These are phyloP conservation scores for Hiodon alosoides DNA, from an alignment of 2,113 vertebrate species.

Conservation along the genomic window DNA sequence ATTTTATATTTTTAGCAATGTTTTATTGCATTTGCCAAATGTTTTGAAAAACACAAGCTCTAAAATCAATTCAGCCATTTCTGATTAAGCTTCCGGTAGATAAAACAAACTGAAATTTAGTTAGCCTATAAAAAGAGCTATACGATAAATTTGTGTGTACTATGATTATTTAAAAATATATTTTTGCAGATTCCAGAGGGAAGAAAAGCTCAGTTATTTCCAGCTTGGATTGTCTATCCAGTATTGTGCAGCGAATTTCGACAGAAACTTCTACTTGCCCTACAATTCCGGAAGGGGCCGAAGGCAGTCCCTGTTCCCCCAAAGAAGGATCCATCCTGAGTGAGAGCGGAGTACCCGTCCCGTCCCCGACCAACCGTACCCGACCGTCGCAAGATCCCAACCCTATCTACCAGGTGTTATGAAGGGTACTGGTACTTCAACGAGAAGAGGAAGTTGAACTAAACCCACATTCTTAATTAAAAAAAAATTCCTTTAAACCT, in stretches of 20 bases:
- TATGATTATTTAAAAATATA: background rate
- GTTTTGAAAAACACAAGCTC: no score
- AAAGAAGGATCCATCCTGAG: conserved; percentile 47
- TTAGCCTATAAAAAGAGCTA: no score
- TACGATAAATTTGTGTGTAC: no score
- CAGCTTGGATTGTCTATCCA: conserved; percentile 92
- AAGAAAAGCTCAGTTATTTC: conserved; percentile 80
- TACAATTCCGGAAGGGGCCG: conserved; percentile 52
- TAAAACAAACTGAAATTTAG: no score
- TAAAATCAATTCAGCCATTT: no score
- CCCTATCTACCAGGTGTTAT: conserved; percentile 88
- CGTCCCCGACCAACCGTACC: conserved; percentile 49
- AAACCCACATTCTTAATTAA: background rate
- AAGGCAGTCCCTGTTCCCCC: conserved; percentile 62
- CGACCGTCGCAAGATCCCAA: conserved; percentile 66
- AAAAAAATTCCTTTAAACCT: conserved; percentile 12
- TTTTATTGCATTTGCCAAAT: no score
- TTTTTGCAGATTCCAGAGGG: conserved; percentile 59
- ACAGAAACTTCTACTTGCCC: conserved; percentile 73
- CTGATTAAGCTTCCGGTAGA: no score
- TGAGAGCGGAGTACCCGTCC: conserved; percentile 53
- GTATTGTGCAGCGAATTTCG: conserved; percentile 95
- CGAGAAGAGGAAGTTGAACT: conserved; percentile 1
- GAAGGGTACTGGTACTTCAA: conserved; percentile 36
- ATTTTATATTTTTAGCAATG: no score